Conservation (phyloP, 2,113 vertebrate genomes). For the Gambusia affinis region DNA sequence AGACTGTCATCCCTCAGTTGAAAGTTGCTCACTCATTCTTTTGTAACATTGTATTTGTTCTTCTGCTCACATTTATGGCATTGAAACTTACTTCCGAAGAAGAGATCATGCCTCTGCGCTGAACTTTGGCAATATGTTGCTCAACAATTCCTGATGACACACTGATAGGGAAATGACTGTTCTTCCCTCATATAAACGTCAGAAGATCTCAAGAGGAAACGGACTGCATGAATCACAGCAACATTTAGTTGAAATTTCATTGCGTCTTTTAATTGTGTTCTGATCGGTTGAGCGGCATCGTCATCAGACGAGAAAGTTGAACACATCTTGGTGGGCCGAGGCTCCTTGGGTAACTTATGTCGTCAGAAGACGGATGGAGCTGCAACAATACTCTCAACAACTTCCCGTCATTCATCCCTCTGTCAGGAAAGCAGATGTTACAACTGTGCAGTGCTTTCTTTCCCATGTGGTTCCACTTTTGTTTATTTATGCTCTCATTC, state of each 20-base stretch:
- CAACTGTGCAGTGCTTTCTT: conserved; percentile 21
- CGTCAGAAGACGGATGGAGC: conserved; percentile 60
- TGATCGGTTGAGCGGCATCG: conserved; percentile 34
- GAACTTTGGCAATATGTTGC: conserved; percentile 16
- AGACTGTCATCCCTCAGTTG: conserved; percentile 61
- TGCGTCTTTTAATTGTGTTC: conserved; percentile 62
- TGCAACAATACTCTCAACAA: conserved; percentile 47
- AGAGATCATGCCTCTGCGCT: conserved; percentile 19
- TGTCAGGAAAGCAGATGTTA: conserved; percentile 66
- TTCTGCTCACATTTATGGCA: neutral
- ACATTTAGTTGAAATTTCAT: conserved; percentile 47
- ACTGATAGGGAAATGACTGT: conserved; percentile 26
- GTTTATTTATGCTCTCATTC: conserved; percentile 66
- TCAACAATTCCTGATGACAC: conserved; percentile 49
- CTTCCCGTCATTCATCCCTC: conserved; percentile 41
- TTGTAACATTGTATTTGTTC: neutral
- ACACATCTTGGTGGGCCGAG: conserved; percentile 60
- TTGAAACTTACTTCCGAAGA: neutral
- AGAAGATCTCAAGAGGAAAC: conserved; percentile 50
- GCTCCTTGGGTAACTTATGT: conserved; percentile 47
- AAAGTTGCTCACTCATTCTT: conserved; percentile 31
- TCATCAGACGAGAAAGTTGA: conserved; percentile 28
- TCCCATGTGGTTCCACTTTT: conserved; percentile 67
- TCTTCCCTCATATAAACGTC: conserved; percentile 28
- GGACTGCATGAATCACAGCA: conserved; percentile 67